Percentiles rank a stretch among this genome's conserved stretches.
Evolutionary conservation across 2,888 invertebrate genomes (phyloP).

Genomic region (Zhuqinia jingwanae): DNA sequence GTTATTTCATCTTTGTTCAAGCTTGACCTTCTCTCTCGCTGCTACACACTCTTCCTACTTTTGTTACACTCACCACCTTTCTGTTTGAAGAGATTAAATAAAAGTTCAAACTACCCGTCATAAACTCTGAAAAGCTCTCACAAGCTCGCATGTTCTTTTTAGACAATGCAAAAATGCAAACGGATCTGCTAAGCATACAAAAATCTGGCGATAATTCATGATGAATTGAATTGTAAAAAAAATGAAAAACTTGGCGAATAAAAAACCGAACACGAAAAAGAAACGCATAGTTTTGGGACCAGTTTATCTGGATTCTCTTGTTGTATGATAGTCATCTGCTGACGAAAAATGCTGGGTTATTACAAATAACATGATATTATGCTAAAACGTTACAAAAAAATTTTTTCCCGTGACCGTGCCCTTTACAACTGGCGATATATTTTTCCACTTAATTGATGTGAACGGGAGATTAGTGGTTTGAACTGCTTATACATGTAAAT

Average conservation of each 20-base stretch:
- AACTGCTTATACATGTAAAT: too few species aligned
- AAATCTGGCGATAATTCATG: constrained; percentile 9
- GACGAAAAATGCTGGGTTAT: constrained; percentile 52
- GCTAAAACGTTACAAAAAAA: constrained; percentile 15
- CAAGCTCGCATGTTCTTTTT: too few species aligned
- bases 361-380: constrained; percentile 40
- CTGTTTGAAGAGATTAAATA: neutral
- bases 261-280: constrained; percentile 23
- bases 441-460: constrained; percentile 9
- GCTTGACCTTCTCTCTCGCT: constrained; percentile 50
- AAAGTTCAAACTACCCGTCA: constrained; percentile 42
- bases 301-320: constrained; percentile 69
- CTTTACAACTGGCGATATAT: constrained; percentile 44
- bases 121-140: too few species aligned
- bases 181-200: constrained; percentile 1
- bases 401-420: constrained; percentile 45
- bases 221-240: neutral
- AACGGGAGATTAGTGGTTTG: constrained; percentile 7
- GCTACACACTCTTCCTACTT: neutral
- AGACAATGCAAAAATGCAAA: constrained; percentile 4
- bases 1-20: constrained; percentile 48
- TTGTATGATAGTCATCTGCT: constrained; percentile 40
- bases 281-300: constrained; percentile 30
- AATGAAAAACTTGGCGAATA: constrained; percentile 48
- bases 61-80: neutral